Base-by-base conservation (phyloP, 2,797 vertebrate genomes). In the Stomatorhinus walkeri region DNA sequence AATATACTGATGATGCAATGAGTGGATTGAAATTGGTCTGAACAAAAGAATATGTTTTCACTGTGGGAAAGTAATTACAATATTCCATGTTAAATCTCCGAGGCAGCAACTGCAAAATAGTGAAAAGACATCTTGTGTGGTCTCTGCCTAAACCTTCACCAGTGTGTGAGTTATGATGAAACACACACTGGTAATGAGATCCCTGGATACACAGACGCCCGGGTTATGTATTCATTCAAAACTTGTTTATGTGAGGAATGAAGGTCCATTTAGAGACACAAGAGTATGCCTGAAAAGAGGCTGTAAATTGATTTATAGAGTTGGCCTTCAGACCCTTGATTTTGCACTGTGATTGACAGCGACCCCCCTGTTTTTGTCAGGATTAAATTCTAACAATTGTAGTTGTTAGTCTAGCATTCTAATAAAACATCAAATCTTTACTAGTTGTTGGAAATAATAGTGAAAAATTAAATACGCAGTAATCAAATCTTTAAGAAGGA, bases 51-150 rank as follows among this genome's bases (percentile, higher is more conserved):
- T 79, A 43, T 43, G 72, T 79, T 79, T 43, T 79, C 40, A 28
- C 72, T n/a, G 72, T 79, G 72, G 72, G 32, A 79, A 79, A 79
- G 36, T 79, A 79, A 79, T 79, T 43, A 79, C 72, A 79, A 43
- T 79, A 79, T 79, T 43, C 72, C 19, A 79, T 79, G 43, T 43
- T 14, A 79, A 43, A 40, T 40, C 72, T 79, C 16, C 6, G 40
- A 79, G 40, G 72, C 72, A 79, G 32, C n/a, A 19, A 43, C 19
- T 43, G 32, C 32, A 79, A 43, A 43, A 19, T 8, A 40, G 36
- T 79, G 36, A 79, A 79, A 40, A 40, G 16, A 79, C 6, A n/a
- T 19, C 72, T 40, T 43, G 72, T 43, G 72, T 79, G 72, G 72
- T 43, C 72, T 79, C 36, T 40, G 36, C 36, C 14, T 79, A 43